Conservation (phyloP, 2,888 invertebrate genomes). For the Nomada fabriciana region DNA sequence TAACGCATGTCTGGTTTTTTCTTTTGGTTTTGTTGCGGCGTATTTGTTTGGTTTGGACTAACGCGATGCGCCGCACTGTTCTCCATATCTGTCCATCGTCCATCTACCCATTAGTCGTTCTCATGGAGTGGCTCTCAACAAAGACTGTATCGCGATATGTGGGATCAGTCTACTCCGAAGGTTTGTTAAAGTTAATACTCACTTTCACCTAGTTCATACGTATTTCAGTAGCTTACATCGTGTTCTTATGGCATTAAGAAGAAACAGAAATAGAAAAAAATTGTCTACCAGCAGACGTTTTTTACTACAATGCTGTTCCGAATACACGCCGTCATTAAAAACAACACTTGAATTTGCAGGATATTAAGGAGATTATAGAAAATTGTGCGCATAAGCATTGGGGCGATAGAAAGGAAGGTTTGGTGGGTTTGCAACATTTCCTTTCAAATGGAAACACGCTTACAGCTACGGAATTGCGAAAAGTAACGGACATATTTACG, state of each 20-base stretch:
- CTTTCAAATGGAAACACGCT: constrained; percentile 89
- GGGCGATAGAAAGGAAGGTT: constrained; percentile 97
- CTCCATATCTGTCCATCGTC: constrained; percentile 85
- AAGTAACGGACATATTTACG: constrained; percentile 96
- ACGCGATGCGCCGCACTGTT: constrained; percentile 74
- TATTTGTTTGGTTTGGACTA: constrained; percentile 80
- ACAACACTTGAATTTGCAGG: constrained; percentile 85
- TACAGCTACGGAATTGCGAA: constrained; percentile 90
- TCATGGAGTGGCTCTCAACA: constrained; percentile 94
- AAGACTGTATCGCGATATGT: constrained; percentile 89
- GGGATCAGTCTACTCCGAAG: constrained; percentile 86
- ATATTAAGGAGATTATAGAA: constrained; percentile 93
- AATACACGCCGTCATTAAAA: neutral
- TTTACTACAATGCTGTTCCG: too few relatives aligned
- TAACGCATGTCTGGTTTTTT: constrained; percentile 78
- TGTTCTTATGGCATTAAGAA: constrained; percentile 11
- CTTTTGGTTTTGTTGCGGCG: constrained; percentile 77
- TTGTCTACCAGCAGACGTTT: too few relatives aligned
- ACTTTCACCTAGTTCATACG: constrained; percentile 59
- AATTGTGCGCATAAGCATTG: constrained; percentile 95
- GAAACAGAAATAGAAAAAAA: neutral
- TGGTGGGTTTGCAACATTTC: constrained; percentile 91
- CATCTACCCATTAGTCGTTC: constrained; percentile 89
- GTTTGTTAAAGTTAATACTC: constrained; percentile 82
- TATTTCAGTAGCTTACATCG: constrained; percentile 28